These are phyloP conservation scores for Siniperca obscura DNA, from an alignment of 2,797 vertebrate genomes.

Conservation along the genomic window DNA sequence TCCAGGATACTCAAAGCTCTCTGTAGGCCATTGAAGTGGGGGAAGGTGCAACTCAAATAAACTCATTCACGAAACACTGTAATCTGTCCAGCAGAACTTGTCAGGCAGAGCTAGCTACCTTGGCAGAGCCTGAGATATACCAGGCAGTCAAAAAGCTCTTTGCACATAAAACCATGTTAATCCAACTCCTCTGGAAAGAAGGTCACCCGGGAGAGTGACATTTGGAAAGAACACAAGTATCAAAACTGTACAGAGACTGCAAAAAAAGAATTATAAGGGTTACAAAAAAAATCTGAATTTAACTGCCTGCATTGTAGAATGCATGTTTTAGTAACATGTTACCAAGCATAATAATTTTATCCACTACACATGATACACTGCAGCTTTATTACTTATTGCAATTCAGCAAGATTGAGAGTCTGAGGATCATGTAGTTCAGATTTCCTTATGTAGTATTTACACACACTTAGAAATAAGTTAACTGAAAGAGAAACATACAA, in stretches of 20 bases:
- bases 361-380: not conserved
- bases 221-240: not conserved
- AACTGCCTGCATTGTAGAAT: not conserved
- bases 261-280: not conserved
- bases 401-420: not conserved
- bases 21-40: not conserved
- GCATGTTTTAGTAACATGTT: not conserved
- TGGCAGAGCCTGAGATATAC: slow-evolving; percentile 24
- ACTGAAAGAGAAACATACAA: not conserved
- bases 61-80: slow-evolving; percentile 23
- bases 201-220: not conserved
- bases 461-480: not conserved
- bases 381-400: not conserved
- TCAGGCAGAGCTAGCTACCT: slow-evolving; percentile 1
- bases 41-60: slow-evolving; percentile 20
- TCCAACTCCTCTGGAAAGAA: slow-evolving; percentile 9
- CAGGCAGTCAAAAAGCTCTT: slow-evolving; percentile 19
- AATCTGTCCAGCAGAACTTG: slow-evolving; percentile 15
- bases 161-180: slow-evolving; percentile 29
- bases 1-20: not conserved
- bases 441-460: not conserved
- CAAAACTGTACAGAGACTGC: not conserved
- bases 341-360: not conserved
- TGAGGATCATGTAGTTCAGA: not conserved
- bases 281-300: not conserved